phyloP scores from a whole-genome alignment of 1,140 invertebrate species.

The Delia radicum region DNA sequence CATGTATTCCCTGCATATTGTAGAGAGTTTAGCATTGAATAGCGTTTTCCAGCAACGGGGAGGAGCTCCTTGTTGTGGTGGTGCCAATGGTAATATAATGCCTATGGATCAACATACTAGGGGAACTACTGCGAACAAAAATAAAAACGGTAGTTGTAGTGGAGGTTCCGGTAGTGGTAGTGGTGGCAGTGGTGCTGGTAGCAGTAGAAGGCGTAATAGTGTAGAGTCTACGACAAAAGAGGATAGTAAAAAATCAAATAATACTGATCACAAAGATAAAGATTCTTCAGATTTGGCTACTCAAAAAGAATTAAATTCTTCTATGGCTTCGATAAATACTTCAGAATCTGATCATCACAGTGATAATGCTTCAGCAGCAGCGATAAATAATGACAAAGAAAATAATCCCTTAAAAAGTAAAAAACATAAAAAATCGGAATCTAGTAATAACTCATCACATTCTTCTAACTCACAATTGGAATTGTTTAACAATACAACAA shows the following conservation, averaged over 20 bases:
- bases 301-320: conserved; percentile 29
- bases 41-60: conserved; percentile 31
- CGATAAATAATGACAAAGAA: conserved; percentile 51
- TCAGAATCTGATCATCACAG: conserved; percentile 56
- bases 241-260: conserved; percentile 26
- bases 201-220: conserved; percentile 15
- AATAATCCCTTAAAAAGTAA: conserved; percentile 32
- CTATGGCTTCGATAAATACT: conserved; percentile 32
- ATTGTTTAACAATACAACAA: not conserved
- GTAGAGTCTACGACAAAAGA: conserved; percentile 34
- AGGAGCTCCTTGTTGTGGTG: conserved; percentile 24
- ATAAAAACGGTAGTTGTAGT: conserved; percentile 29
- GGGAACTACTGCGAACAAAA: conserved; percentile 26
- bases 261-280: conserved; percentile 3
- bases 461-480: not conserved
- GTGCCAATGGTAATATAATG: conserved; percentile 38
- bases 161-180: conserved; percentile 11
- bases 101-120: conserved; percentile 36
- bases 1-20: conserved; percentile 92
- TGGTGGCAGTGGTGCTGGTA: conserved; percentile 20
- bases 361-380: conserved; percentile 38
- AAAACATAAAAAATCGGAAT: conserved; percentile 3
- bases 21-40: conserved; percentile 64
- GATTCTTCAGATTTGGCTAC: conserved; percentile 21
- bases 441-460: not conserved